Conservation (phyloP, 2,113 vertebrate genomes). For the Heterotilapia buettikoferi region DNA sequence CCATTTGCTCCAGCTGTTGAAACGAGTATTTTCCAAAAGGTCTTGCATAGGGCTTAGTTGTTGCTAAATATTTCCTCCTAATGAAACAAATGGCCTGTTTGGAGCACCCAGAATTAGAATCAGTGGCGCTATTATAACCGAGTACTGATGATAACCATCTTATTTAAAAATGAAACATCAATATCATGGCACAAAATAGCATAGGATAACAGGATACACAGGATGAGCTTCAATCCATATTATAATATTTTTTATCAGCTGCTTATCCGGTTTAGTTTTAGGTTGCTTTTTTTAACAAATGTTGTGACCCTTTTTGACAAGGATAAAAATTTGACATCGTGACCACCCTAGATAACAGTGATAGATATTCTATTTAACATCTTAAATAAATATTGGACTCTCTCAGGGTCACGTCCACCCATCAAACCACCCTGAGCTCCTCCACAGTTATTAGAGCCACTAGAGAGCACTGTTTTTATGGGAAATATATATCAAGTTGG, state of each 20-base stretch:
- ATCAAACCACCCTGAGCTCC: background rate
- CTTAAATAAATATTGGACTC: background rate
- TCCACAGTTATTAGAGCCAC: background rate
- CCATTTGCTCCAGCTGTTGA: background rate
- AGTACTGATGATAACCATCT: background rate
- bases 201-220: background rate
- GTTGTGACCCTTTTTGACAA: background rate
- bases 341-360: background rate
- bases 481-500: background rate
- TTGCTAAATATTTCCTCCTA: background rate
- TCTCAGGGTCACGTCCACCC: background rate
- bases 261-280: background rate
- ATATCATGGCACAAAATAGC: background rate
- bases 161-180: background rate
- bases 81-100: background rate
- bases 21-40: background rate
- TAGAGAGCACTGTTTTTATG: background rate
- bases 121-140: background rate
- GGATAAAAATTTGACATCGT: background rate
- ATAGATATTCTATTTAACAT: background rate
- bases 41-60: background rate
- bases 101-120: background rate
- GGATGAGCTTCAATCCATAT: background rate
- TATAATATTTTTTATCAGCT: fast-evolving
- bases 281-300: background rate